These are phyloP conservation scores for Hydrolagus affinis DNA, from an alignment of 2,113 vertebrate genomes.

Conservation along the genomic window DNA sequence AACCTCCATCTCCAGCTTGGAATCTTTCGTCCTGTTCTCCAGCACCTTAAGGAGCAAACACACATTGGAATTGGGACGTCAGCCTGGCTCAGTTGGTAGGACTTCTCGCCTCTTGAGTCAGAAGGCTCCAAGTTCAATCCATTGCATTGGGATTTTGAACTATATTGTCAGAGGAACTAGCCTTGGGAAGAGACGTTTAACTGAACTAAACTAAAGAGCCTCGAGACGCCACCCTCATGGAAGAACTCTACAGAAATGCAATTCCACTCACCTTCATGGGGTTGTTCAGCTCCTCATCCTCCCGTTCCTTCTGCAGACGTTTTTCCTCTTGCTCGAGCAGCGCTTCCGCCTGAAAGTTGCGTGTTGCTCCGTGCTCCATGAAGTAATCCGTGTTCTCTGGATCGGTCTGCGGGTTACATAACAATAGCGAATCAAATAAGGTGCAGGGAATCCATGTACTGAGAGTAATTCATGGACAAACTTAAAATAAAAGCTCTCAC, in stretches of 20 bases:
- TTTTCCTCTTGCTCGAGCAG: constrained; percentile 88
- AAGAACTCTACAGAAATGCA: too few species aligned
- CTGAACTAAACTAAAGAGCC: background rate
- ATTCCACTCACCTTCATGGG: constrained; percentile 79
- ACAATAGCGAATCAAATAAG: background rate
- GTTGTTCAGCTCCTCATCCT: constrained; percentile 93
- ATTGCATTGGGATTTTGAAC: background rate
- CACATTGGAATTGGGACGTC: background rate
- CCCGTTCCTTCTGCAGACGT: constrained; percentile 72
- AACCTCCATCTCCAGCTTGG: constrained; percentile 95
- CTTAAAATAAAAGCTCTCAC: too few species aligned
- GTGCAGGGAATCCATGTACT: background rate
- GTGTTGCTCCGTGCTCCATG: constrained; percentile 86
- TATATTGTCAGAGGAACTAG: too few species aligned
- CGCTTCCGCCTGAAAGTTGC: constrained; percentile 93
- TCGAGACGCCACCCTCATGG: too few species aligned
- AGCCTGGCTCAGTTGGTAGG: background rate
- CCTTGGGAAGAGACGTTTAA: background rate
- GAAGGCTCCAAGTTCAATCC: too few species aligned
- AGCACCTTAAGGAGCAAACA: constrained; percentile 59
- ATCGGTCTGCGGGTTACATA: constrained; percentile 63
- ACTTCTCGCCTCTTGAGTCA: too few species aligned
- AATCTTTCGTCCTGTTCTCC: constrained; percentile 91
- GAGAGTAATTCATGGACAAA: too few species aligned
- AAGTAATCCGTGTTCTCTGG: constrained; percentile 92